Conservation (phyloP, 2,113 vertebrate species). For the Menura novaehollandiae region DNA sequence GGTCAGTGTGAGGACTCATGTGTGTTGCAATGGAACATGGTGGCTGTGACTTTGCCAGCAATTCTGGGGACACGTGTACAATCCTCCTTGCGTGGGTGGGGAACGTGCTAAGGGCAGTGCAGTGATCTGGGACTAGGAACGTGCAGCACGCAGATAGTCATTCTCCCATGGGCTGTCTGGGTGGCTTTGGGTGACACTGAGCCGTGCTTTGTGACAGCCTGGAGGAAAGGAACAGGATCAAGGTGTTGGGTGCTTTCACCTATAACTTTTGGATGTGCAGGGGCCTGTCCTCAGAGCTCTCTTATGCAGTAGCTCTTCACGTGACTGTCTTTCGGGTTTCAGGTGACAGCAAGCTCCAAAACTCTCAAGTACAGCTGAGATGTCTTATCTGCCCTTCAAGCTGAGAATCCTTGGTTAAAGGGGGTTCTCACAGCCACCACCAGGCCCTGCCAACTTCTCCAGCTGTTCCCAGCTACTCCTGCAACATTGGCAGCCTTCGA, state of each 20-base stretch:
- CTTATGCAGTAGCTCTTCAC: background rate
- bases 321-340: slow-evolving; percentile 47
- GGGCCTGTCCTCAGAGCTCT: background rate
- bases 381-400: background rate
- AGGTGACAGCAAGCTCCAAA: slow-evolving; percentile 12
- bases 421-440: background rate
- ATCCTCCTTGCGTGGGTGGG: background rate
- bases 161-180: background rate
- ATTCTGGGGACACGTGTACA: background rate
- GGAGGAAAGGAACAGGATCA: background rate
- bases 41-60: background rate
- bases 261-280: background rate
- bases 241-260: background rate
- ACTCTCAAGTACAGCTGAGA: background rate
- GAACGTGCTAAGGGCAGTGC: background rate
- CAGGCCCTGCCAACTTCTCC: background rate
- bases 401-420: background rate
- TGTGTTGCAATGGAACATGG: fast-evolving
- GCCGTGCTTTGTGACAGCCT: background rate
- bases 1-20: background rate
- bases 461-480: background rate
- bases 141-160: background rate
- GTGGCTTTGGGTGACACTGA: background rate
- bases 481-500: slow-evolving; percentile 12
- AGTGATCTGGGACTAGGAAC: background rate